Conservation (phyloP, 2,797 vertebrate species). For the Falco naumanni region DNA sequence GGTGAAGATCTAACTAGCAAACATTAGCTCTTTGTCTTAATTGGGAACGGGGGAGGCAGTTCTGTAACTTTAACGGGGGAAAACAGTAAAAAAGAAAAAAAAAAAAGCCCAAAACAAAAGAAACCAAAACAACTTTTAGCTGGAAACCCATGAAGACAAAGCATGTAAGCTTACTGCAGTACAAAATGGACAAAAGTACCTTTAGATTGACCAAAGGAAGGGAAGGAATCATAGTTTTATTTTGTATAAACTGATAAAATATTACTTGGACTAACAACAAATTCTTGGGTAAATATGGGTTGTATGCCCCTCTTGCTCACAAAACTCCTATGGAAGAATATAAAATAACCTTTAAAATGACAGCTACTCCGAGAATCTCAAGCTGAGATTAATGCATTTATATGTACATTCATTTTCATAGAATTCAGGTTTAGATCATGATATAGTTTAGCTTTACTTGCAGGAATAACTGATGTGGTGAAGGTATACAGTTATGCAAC, state of each 20-base stretch:
- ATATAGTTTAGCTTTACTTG: not conserved
- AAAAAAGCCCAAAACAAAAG: not conserved
- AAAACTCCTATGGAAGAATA: not conserved
- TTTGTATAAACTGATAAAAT: not conserved
- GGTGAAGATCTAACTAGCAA: not conserved
- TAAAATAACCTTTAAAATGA: not conserved
- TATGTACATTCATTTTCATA: not conserved
- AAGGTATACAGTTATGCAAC: not conserved
- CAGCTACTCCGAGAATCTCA: not conserved
- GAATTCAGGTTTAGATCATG: not conserved
- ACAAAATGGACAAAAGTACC: not conserved
- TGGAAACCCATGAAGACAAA: not conserved
- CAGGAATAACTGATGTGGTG: not conserved
- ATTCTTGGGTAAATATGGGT: not conserved
- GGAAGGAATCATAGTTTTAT: not conserved
- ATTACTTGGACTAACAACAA: not conserved
- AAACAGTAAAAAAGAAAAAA: not conserved
- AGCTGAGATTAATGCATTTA: not conserved
- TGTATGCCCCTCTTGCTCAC: fast-evolving
- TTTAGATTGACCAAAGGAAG: not conserved
- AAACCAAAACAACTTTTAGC: not conserved
- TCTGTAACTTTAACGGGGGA: not conserved
- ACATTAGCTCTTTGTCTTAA: not conserved
- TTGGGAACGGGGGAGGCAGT: not conserved
- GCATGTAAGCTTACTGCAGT: not conserved